Base-by-base conservation (phyloP, 1,140 invertebrate species). In the Saccostrea cuccullata region DNA sequence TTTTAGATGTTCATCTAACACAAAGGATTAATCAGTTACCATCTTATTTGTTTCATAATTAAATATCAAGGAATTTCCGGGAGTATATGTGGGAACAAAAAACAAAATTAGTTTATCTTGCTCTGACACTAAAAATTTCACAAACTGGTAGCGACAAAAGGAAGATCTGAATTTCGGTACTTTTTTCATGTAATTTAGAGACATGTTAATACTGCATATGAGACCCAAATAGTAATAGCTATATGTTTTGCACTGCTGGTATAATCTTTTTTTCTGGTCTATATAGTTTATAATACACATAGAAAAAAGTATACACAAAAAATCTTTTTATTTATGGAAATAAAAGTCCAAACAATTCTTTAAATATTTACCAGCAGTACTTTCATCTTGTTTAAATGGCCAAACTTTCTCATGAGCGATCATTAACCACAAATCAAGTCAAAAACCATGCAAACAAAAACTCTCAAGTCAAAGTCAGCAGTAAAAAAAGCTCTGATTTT, bases 121-220 rank as follows among this genome's bases (percentile, higher is more conserved):
- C 15, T 77, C 30, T 36, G 30, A 36, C 30, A 77, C 11, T 77
- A 3, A 47, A 47, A 77, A 36, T 77, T 77, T 77, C 26, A 77
- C 70, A 77, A 12, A 77, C 70, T 30, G 70, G 70, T 77, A 77
- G 70, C 70, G 13, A 77, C 70, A 77, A 17, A 15, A 77, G 70
- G 70, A 36, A 30, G 30, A 77, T 15, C 26, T 77, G 70, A 26
- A 77, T 36, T 36, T 30, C 26, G 9, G 6, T 73, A 26, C 6
- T 77, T 77, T 77, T 77, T 15, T 36, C 30, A 30, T 77, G 70
- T 77, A 26, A 73, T 73, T 73, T 26, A 23, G 13, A 36, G 70
- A 77, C 70, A 77, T 77, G 70, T 77, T 77, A 77, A 77, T 77
- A 77, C 70, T 77, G 70, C 70, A 36, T 77, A 77, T 77, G 30